Evolutionary conservation across 64 coral and sea anemone species (phyloP), one percentile per base, ranked within the genome.

Genomic region (Pocillopora damicornis): DNA sequence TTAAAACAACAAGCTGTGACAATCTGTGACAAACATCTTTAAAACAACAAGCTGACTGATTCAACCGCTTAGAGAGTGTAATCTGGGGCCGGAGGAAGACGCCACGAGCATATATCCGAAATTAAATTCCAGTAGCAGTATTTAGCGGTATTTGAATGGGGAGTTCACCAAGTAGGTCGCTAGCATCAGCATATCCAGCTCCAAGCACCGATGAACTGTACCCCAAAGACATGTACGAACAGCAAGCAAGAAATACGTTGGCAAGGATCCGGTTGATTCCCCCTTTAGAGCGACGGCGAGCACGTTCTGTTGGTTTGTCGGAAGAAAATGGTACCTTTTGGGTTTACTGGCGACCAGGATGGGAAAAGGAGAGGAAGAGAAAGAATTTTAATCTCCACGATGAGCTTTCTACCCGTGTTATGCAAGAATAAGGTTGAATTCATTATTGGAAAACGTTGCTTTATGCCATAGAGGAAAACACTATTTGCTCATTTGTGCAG

Each of bases 311-410:
- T 0, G 58, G 77, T 0, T 79, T 79, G 4, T 9, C 56, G 1
- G 77, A 79, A n/a, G 77, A 79, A 30, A 30, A 79, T 30, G 77
- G 57, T 22, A 23, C n/a, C 5, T 79, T 59, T 15, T 79, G 77
- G 77, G 56, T 79, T 13, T 79, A 79, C 57, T 79, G 58, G 77
- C 77, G 77, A 3, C 58, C 56, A 16, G 77, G 57, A 13, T 1
- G 37, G 13, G 61, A 23, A n/a, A 22, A 71, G 14, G 58, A 59
- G 1, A 9, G 14, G 15, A 20, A 2, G 36, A 75, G 35, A 75
- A 35, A 36, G 1, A 26, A 37, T 5, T 35, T 15, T 11, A 63
- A 63, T 63, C 13, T 63, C 4, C 9, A 71, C 20, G 23, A 1
- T 23, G 20, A 71, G 22, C 67, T 20, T 71, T 71, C 8, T 11